A percentile compares a stretch with the other conserved stretches of the same genome.
Evolutionary conservation across 2,888 invertebrate genomes (phyloP).

Genomic region (Malacosoma neustria): DNA sequence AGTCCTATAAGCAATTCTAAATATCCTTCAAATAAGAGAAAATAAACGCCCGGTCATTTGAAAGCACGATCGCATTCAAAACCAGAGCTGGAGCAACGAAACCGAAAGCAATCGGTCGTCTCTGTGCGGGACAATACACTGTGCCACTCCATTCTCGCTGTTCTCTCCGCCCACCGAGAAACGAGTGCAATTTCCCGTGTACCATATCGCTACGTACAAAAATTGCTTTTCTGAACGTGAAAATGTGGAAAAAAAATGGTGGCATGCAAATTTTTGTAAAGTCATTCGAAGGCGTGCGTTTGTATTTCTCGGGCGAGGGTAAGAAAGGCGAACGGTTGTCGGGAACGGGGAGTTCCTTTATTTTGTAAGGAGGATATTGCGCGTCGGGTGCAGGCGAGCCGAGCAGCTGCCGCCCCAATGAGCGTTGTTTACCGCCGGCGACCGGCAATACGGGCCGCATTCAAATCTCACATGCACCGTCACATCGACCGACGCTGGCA

Average conservation of each 20-base stretch:
- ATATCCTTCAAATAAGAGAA: background rate
- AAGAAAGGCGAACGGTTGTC: conserved; percentile 69
- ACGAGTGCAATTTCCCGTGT: conserved; percentile 69
- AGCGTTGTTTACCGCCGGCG: conserved; percentile 55
- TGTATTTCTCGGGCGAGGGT: conserved; percentile 69
- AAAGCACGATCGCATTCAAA: background rate
- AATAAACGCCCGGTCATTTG: background rate
- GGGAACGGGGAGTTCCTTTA: conserved; percentile 68
- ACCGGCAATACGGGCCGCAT: conserved; percentile 43
- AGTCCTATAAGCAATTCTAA: too few relatives aligned
- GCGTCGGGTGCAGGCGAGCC: conserved; percentile 62
- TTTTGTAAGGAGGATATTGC: conserved; percentile 72
- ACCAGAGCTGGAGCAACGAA: conserved; percentile 10
- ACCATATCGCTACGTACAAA: conserved; percentile 67
- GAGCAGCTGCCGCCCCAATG: conserved; percentile 48
- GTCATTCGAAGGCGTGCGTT: conserved; percentile 71
- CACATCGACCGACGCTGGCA: conserved; percentile 25
- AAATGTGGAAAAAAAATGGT: conserved; percentile 55
- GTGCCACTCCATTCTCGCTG: conserved; percentile 54
- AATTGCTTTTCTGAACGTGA: conserved; percentile 70
- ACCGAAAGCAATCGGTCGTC: conserved; percentile 54
- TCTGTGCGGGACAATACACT: conserved; percentile 46
- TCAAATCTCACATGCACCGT: conserved; percentile 33
- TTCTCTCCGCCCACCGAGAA: conserved; percentile 46
- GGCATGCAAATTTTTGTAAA: conserved; percentile 72